A percentile compares a stretch with the other conserved stretches of the same genome.
Conservation (phyloP, 2,797 vertebrate species). For the Chelon labrosus region DNA sequence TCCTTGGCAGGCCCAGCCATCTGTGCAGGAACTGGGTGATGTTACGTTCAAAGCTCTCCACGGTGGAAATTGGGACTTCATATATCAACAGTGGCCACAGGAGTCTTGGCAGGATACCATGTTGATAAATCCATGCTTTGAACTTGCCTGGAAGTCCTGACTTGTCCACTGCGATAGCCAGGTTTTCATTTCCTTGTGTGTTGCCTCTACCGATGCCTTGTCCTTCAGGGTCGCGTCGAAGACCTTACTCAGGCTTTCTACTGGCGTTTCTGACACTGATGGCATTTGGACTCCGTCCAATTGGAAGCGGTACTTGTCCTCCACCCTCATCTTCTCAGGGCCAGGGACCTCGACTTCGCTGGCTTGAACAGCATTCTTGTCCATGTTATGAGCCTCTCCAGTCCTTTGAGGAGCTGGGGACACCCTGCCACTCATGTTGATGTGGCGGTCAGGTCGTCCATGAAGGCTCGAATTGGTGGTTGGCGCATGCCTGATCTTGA, state of each 20-base stretch:
- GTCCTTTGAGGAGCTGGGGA: neutral
- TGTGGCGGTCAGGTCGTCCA: neutral
- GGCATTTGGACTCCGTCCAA: too few relatives aligned
- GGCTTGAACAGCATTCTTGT: too few relatives aligned
- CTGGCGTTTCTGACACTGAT: too few relatives aligned
- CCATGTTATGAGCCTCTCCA: neutral
- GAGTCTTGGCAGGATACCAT: neutral
- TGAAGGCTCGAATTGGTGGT: neutral
- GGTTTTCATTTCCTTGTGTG: neutral
- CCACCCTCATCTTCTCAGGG: too few relatives aligned
- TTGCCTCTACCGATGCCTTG: too few relatives aligned
- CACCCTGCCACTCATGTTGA: neutral
- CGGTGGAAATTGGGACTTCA: neutral
- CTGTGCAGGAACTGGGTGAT: neutral
- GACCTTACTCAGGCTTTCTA: too few relatives aligned
- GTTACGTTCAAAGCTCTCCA: neutral
- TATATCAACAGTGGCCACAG: neutral
- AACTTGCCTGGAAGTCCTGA: neutral
- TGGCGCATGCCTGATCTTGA: neutral
- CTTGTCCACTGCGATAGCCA: neutral
- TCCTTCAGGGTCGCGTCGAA: too few relatives aligned
- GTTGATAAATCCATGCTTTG: neutral
- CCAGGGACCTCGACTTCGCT: too few relatives aligned
- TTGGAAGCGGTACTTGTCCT: too few relatives aligned
- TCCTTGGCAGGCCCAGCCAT: neutral